phyloP scores from a whole-genome alignment of 2,888 invertebrate genomes.

The Morpho deidamia region DNA sequence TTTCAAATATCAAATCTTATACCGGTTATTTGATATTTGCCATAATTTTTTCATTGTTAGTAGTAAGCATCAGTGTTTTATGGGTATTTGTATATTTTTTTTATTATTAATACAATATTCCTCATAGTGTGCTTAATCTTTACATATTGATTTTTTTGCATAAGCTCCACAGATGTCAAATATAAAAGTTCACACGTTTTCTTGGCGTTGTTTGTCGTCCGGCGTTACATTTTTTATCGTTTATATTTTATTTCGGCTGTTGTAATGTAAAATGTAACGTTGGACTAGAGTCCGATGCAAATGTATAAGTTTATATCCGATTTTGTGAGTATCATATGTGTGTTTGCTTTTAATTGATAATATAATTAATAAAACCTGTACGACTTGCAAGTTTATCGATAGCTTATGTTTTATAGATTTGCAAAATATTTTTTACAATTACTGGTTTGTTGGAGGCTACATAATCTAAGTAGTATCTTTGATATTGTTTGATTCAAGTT shows the following conservation, averaged over 20 bases:
- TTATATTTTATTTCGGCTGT: constrained; percentile 53
- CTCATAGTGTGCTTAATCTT: background rate
- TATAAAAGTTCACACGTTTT: constrained; percentile 65
- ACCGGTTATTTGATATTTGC: no score
- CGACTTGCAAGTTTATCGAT: constrained; percentile 2
- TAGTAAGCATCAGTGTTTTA: no score
- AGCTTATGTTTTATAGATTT: background rate
- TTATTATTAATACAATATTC: no score
- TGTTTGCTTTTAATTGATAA: constrained; percentile 2
- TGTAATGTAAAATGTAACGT: constrained; percentile 64
- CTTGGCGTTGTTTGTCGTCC: constrained; percentile 74
- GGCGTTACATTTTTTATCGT: constrained; percentile 55
- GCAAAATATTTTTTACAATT: no score
- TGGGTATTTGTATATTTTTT: no score
- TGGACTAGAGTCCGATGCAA: constrained; percentile 42
- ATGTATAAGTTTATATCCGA: constrained; percentile 47
- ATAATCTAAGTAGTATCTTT: no score
- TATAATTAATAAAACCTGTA: background rate
- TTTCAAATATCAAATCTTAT: no score
- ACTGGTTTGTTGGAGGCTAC: no score
- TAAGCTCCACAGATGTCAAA: constrained; percentile 38
- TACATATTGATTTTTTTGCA: constrained; percentile 26
- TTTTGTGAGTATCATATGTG: constrained; percentile 48
- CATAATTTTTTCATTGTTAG: no score
- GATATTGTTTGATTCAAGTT: background rate